Evolutionary conservation across 2,113 vertebrate genomes (phyloP), one percentile per base, ranked within the genome.

Genomic region (Protomyctophum bolini): DNA sequence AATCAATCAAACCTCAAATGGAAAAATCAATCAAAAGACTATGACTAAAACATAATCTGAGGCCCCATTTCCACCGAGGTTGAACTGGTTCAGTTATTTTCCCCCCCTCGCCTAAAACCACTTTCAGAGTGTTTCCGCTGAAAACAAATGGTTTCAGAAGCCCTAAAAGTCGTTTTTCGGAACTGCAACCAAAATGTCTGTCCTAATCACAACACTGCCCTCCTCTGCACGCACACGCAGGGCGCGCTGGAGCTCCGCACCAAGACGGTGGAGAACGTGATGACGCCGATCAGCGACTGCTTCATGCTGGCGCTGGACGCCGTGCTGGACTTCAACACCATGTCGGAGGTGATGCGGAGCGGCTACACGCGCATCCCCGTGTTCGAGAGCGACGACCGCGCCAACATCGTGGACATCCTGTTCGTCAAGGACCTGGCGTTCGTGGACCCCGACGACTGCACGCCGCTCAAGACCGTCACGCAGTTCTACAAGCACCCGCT

Each of bases 371-470:
- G 97, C 71, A 98, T 99, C 70, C 97, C 97, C 0, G 94, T 98
- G 60, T 98, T 94, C 3, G 94, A 97, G 83, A 95, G 21, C 21
- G 21, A 96, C 1, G 94, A 96, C 77, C 87, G 96, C 0, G 95
- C 96, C 87, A 98, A 97, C 86, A 98, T 98, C 9, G 94, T 98
- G 51, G 95, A 97, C 89, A 94, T 98, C 72, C 94, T 98, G n/a
- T 99, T 97, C 45, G 96, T 98, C 62, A 98, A 98, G 86, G 97
- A 98, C 86, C 88, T 98, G 86, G 97, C 97, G 7, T 98, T 98
- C 49, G 97, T 98, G 62, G 97, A 98, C 85, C 97, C 97, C 0
- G 96, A 97, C 54, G 97, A 98, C 92, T 97, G 95, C 92, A 98
- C 96, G 33, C 91, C 96, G 0, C 92, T 99, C 63, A 96, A 97